Evolutionary conservation across 64 coral and sea anemone species (phyloP).

Genomic region (Montipora foliosa): DNA sequence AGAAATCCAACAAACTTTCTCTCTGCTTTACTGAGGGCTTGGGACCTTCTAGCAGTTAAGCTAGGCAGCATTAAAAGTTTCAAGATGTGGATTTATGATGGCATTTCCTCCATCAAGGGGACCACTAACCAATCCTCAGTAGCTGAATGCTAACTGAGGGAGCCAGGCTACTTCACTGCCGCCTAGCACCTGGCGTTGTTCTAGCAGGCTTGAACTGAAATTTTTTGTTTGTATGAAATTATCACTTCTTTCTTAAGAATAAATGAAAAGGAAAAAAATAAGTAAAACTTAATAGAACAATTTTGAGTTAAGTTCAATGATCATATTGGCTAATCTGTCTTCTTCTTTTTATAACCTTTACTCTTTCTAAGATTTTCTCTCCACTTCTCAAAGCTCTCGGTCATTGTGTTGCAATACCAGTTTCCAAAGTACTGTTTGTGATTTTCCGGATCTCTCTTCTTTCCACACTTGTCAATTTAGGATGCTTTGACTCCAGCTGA

Average conservation of each 20-base stretch:
- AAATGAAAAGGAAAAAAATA: too few species aligned
- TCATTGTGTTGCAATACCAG: slow-evolving; percentile 18
- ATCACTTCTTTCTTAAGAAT: too few species aligned
- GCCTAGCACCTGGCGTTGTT: too few species aligned
- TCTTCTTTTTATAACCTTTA: neutral
- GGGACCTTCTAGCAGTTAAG: neutral
- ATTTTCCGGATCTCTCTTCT: neutral
- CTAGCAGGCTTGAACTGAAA: too few species aligned
- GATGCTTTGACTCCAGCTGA: slow-evolving; percentile 49
- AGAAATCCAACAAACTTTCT: too few species aligned
- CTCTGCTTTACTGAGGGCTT: neutral
- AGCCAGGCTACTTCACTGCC: too few species aligned
- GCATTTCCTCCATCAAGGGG: slow-evolving; percentile 62
- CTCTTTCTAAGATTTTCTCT: slow-evolving; percentile 18
- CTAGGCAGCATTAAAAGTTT: slow-evolving; percentile 74
- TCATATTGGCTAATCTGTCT: too few species aligned
- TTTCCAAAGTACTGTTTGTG: slow-evolving; percentile 53
- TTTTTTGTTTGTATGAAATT: too few species aligned
- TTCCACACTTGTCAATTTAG: neutral
- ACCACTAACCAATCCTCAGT: too few species aligned
- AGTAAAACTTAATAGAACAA: too few species aligned
- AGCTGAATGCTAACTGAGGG: too few species aligned
- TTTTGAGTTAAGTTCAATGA: too few species aligned
- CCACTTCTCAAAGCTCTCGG: slow-evolving; percentile 5
- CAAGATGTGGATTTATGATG: slow-evolving; percentile 46